Percentiles rank a stretch among this genome's conserved stretches.
These are phyloP conservation scores for Trichonephila inaurata DNA, from an alignment of 1,140 invertebrate genomes.

Conservation along the genomic window DNA sequence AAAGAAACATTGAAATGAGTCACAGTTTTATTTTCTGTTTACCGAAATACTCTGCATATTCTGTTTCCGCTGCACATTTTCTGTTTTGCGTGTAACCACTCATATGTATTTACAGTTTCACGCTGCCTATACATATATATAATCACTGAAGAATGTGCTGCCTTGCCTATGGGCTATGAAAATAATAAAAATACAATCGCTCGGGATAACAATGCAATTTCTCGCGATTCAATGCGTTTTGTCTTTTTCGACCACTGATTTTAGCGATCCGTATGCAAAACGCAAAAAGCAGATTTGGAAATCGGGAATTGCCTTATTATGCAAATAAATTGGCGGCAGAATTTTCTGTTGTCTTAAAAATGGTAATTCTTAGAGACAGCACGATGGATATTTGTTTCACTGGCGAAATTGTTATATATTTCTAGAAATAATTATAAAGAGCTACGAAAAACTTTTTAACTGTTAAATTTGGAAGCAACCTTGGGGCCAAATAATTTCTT, in stretches of 20 bases:
- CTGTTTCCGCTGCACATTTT: neutral
- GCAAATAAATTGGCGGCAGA: constrained; percentile 31
- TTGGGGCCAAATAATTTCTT: neutral
- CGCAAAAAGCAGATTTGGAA: constrained; percentile 52
- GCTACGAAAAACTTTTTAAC: neutral
- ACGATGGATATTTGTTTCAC: constrained; percentile 38
- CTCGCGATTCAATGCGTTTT: constrained; percentile 31
- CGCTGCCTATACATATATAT: constrained; percentile 16
- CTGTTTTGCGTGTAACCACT: neutral
- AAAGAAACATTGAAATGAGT: constrained; percentile 28
- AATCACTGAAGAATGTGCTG: constrained; percentile 23
- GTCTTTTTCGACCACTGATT: constrained; percentile 15
- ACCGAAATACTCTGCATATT: neutral
- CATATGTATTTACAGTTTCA: constrained; percentile 56
- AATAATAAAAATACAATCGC: constrained; percentile 29
- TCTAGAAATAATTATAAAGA: constrained; percentile 8
- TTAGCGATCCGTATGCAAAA: neutral
- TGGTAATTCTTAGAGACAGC: constrained; percentile 40
- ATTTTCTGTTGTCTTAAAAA: constrained; percentile 20
- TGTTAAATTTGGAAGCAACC: neutral
- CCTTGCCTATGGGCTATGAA: neutral
- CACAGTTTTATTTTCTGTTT: constrained; percentile 55
- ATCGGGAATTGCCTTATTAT: constrained; percentile 66
- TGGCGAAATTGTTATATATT: neutral
- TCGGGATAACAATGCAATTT: constrained; percentile 12